Evolutionary conservation across 1,140 invertebrate genomes (phyloP).

Genomic region (Plutomurus gul): DNA sequence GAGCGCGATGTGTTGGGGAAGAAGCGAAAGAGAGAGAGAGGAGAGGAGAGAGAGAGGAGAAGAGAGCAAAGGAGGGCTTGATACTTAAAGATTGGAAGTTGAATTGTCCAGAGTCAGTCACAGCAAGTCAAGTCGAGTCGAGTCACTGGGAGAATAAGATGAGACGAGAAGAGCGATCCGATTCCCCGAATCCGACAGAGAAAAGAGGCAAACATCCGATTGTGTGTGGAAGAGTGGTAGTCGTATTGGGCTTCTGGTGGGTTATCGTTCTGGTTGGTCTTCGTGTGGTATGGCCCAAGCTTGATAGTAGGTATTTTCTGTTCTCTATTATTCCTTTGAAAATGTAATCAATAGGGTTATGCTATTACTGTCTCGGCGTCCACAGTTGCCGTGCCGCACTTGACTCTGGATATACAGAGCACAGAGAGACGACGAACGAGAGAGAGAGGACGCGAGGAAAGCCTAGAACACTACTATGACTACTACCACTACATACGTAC

Average conservation of each 20-base stretch:
- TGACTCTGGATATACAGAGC: not conserved
- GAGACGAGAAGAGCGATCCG: not conserved
- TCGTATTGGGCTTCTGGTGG: too few relatives aligned
- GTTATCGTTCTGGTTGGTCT: too few relatives aligned
- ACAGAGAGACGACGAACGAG: not conserved
- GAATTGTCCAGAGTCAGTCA: not conserved
- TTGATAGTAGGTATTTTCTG: not conserved
- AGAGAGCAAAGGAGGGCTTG: not conserved
- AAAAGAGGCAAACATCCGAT: constrained; percentile 27
- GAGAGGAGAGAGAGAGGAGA: not conserved
- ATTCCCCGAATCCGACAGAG: constrained; percentile 20
- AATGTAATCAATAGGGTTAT: constrained; percentile 47
- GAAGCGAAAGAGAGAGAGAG: not conserved
- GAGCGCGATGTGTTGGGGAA: too few relatives aligned
- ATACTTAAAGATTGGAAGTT: not conserved
- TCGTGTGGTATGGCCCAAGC: too few relatives aligned
- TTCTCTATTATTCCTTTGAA: constrained; percentile 37
- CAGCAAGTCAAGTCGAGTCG: too few relatives aligned
- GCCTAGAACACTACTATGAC: too few relatives aligned
- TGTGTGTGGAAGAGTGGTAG: constrained; percentile 3
- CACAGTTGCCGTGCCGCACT: constrained; percentile 42
- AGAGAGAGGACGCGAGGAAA: not conserved
- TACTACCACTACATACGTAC: too few relatives aligned
- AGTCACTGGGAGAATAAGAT: not conserved
- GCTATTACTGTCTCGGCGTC: constrained; percentile 41